A percentile compares a stretch with the other conserved stretches of the same genome.
phyloP scores from a whole-genome alignment of 2,797 vertebrate species.

The Psittacula derbiana region DNA sequence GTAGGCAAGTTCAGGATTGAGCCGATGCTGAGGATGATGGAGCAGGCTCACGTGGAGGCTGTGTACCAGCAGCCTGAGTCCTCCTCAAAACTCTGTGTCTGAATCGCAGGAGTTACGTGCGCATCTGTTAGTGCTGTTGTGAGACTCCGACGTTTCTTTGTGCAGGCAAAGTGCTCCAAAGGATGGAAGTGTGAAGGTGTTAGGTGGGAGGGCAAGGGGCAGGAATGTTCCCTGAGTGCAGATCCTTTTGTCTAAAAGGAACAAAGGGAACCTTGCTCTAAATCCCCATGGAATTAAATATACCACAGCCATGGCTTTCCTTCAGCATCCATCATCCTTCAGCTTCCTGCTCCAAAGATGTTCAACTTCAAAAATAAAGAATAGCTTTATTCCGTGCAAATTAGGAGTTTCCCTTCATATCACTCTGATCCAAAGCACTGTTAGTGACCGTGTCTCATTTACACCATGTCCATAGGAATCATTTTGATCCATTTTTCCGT shows the following conservation, averaged over 20 bases:
- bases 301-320: rapidly evolving
- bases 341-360: not conserved
- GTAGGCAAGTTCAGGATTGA: constrained; percentile 1
- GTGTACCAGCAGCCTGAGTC: not conserved
- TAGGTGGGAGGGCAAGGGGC: not conserved
- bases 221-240: rapidly evolving
- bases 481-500: rapidly evolving
- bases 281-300: rapidly evolving
- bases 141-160: not conserved
- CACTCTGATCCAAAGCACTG: not conserved
- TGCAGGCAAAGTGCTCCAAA: not conserved
- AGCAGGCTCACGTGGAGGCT: not conserved
- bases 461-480: rapidly evolving
- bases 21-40: not conserved
- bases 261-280: not conserved
- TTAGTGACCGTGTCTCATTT: not conserved
- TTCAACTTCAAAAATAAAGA: not conserved
- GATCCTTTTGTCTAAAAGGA: not conserved
- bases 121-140: rapidly evolving
- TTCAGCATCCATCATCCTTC: not conserved
- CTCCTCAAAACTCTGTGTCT: not conserved
- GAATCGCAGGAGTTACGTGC: rapidly evolving
- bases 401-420: not conserved
- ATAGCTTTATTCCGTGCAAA: rapidly evolving
- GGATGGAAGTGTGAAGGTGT: not conserved